Conservation (phyloP, 2,888 invertebrate species). For the Thereva nobilitata region DNA sequence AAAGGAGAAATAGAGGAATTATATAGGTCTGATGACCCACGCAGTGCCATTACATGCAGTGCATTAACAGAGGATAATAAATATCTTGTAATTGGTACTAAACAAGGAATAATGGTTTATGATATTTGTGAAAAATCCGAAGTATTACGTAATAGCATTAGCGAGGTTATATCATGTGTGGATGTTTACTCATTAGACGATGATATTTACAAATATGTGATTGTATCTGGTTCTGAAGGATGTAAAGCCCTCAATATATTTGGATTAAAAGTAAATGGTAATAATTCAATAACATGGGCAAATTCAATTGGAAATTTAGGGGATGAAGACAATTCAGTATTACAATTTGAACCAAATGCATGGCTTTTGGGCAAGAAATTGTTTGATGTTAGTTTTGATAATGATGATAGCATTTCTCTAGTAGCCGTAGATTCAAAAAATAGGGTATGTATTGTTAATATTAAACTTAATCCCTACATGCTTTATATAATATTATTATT, state of each 20-base stretch:
- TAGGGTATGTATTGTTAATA: conserved; percentile 44
- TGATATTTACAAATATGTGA: conserved; percentile 51
- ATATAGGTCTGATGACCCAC: conserved; percentile 42
- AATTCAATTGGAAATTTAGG: conserved; percentile 43
- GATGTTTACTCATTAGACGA: conserved; percentile 52
- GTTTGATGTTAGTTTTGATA: conserved; percentile 47
- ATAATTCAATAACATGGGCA: conserved; percentile 49
- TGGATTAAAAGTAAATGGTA: conserved; percentile 46
- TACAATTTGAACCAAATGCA: conserved; percentile 50
- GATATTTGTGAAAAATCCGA: conserved; percentile 46
- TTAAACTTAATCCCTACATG: conserved; percentile 9
- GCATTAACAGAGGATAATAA: conserved; percentile 49
- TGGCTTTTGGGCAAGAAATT: conserved; percentile 49
- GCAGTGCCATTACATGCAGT: conserved; percentile 50
- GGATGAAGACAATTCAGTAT: conserved; percentile 40
- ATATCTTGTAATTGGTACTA: conserved; percentile 54
- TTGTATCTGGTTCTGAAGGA: conserved; percentile 51
- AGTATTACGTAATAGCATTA: conserved; percentile 53
- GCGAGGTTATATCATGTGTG: conserved; percentile 51
- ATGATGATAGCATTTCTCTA: conserved; percentile 45
- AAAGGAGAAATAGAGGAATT: conserved; percentile 44
- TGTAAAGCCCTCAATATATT: conserved; percentile 51
- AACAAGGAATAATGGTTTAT: conserved; percentile 52
- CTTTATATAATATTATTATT: conserved; percentile 4
- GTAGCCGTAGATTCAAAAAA: conserved; percentile 53